Evolutionary conservation across 2,888 invertebrate genomes (phyloP), one percentile per base, ranked within the genome.

Genomic region (Diabrotica balteata): DNA sequence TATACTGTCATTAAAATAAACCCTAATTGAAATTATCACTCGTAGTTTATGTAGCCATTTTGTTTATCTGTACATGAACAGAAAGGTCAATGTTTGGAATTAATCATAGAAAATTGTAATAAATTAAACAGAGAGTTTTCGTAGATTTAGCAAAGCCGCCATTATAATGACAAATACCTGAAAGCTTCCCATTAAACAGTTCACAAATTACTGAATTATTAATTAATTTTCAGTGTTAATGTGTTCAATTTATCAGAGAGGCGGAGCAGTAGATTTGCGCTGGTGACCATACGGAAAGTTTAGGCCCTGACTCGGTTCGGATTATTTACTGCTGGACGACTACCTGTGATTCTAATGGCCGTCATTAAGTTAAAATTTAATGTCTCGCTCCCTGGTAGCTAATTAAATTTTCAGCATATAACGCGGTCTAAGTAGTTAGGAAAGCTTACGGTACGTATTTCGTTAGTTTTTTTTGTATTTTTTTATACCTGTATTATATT

Each of bases 201-300:
- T 63, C 63, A 50, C 63, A 63, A 63, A 63, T 63, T 64, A 58
- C 64, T 59, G 64, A 64, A 55, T 64, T 64, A 64, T 64, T 64
- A 64, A 64, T 64, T 64, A 64, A 64, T 64, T 64, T 64, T 64
- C 58, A n/a, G 52, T 22, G 64, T 64, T 64, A 64, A 64, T 64
- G 64, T 52, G 64, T 64, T 59, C 58, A 64, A 64, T 64, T 64
- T 57, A 64, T 64, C 64, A 64, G 52, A 8, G 51, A 64, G 64
- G 45, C 58, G 58, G 52, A n/a, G 64, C 59, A 52, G 64, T 64
- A 58, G 51, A 64, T 64, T 64, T 64, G 59, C 45, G 45, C 44
- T 45, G 64, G 64, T 64, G 64, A 64, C 64, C 64, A 64, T 64
- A 64, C 58, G 64, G 52, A 64, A 64, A 64, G 58, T 64, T 64